Evolutionary conservation across 2,888 invertebrate genomes (phyloP).

Genomic region (Lydus trimaculatus): DNA sequence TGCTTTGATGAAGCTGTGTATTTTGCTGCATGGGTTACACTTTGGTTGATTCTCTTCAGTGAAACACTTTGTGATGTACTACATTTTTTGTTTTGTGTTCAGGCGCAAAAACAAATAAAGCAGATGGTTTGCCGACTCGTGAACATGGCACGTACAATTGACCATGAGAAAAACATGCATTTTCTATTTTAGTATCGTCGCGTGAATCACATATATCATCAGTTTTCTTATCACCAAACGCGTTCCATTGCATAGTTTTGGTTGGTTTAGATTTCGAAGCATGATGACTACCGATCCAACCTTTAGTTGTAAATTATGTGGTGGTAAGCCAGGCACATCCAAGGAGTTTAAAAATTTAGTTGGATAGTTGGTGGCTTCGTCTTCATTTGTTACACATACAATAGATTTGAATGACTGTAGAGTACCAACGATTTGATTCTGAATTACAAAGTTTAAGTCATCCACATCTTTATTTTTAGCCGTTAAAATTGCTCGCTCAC

Average conservation of each 20-base stretch:
- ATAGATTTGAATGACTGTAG: conserved; percentile 30
- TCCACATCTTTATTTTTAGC: conserved; percentile 50
- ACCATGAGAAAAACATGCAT: no score
- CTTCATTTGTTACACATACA: conserved; percentile 27
- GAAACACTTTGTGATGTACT: no score
- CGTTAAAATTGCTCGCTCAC: conserved; percentile 39
- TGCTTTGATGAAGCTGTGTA: no score
- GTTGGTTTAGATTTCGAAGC: not conserved
- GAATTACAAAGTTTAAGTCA: conserved; percentile 48
- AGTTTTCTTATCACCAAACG: no score
- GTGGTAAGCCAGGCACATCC: conserved; percentile 24
- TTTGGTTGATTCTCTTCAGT: no score
- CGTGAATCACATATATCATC: no score
- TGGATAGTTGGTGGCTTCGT: conserved; percentile 36
- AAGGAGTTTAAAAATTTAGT: conserved; percentile 29
- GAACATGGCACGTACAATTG: no score
- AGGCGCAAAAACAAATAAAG: no score
- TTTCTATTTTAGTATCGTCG: no score
- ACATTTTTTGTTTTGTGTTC: no score
- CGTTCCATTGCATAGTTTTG: conserved; percentile 22
- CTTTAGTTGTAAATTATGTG: conserved; percentile 33
- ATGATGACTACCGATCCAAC: conserved; percentile 14
- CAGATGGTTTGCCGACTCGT: no score
- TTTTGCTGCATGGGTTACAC: no score
- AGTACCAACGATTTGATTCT: conserved; percentile 37